These are phyloP conservation scores for Elephantulus edwardii DNA, from an alignment of 2,113 vertebrate genomes.

Conservation along the genomic window DNA sequence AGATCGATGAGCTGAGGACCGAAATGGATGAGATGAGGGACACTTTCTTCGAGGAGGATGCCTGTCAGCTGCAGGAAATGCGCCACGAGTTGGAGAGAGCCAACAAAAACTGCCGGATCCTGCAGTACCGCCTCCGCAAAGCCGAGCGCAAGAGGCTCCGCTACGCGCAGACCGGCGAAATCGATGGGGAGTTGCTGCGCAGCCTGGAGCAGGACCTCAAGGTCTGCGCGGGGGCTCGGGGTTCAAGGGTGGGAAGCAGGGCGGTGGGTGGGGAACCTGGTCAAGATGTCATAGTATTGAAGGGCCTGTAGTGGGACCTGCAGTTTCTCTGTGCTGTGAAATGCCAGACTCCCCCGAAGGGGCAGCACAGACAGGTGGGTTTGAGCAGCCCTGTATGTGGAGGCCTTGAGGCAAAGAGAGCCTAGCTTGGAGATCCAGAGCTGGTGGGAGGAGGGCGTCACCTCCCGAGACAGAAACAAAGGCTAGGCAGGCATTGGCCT, in stretches of 20 bases:
- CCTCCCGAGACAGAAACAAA: not conserved
- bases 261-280: not conserved
- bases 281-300: not conserved
- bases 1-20: constrained; percentile 97
- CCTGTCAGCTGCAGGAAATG: constrained; percentile 98
- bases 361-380: accelerated
- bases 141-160: constrained; percentile 95
- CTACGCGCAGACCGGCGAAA: constrained; percentile 93
- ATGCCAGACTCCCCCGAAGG: not conserved
- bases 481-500: not conserved
- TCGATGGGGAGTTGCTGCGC: constrained; percentile 94
- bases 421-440: not conserved
- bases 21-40: constrained; percentile 99
- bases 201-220: constrained; percentile 99
- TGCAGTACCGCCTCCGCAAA: constrained; percentile 98
- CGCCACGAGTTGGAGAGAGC: constrained; percentile 97
- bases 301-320: not conserved
- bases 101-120: constrained; percentile 98
- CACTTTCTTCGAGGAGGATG: constrained; percentile 98
- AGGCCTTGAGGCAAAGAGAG: accelerated
- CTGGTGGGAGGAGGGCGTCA: not conserved
- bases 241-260: not conserved
- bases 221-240: constrained; percentile 78
- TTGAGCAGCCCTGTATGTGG: not conserved
- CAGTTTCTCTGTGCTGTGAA: not conserved